Base-by-base conservation (phyloP, 2,888 invertebrate genomes). In the Bombyx huttoni region DNA sequence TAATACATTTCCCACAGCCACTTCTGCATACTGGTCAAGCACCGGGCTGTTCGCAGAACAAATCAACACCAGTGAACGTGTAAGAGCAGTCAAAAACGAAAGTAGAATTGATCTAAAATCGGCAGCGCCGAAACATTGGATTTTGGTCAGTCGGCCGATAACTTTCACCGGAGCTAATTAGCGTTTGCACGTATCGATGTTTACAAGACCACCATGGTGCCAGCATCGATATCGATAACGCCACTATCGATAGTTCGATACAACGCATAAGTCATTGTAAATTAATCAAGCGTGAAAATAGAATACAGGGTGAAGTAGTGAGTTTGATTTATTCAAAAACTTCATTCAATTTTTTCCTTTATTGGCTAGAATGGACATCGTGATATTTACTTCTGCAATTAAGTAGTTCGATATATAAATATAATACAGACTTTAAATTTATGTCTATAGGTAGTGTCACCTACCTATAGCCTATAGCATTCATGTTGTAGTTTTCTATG, bases 1-100 rank as follows among this genome's bases (percentile, higher is more conserved):
- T 24, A 24, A 24, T 24, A 3, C 24, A 24, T 24, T 24, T 24
- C 24, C 24, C 24, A 24, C 40, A 40, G 12, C 40, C 2, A 1
- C 40, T 40, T 3, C 40, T 12, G 7, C 40, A 12, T 40, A 6
- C 6, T 40, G 40, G 40, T 40, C 40, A 40, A 40, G 40, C 7
- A 24, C 24, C 24, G 5, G 5, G 24, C 57, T 56, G 57, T 48
- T 53, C 35, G 59, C 58, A 56, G 71, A 69, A 80, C 81, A 81
- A 83, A 83, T 82, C 78, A 73, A 65, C 65, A 69, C 65, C 62
- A 72, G 81, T 74, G 81, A 82, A 70, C 65, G 77, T 75, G 82
- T 76, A 81, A 83, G 83, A 84, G 84, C 80, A 84, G 82, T 80
- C 84, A 87, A 86, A 88, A 88, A 84, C 87, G 87, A 88, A 88